phyloP scores from a whole-genome alignment of 2,888 invertebrate genomes.

The Ophion ellenae region DNA sequence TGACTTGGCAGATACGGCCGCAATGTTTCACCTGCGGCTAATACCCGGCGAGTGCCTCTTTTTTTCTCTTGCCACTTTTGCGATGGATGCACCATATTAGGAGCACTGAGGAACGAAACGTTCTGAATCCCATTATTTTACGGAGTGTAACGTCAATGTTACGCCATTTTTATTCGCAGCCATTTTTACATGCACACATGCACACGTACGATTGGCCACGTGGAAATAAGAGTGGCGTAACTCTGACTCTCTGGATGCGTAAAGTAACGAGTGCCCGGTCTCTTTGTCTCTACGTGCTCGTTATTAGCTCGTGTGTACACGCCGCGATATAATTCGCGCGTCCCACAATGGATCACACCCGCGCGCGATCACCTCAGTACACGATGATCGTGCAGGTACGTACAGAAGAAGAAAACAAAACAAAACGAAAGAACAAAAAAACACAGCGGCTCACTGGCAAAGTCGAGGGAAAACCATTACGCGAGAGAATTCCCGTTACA shows the following conservation, averaged over 20 bases:
- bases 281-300: not conserved
- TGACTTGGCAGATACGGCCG: conserved; percentile 35
- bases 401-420: conserved; percentile 23
- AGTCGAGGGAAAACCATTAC: conserved; percentile 35
- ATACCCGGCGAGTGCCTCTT: conserved; percentile 38
- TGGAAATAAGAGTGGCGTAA: conserved; percentile 15
- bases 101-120: not conserved
- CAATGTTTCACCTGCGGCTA: conserved; percentile 50
- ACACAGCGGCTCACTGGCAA: not conserved
- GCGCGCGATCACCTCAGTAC: conserved; percentile 10
- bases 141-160: not conserved
- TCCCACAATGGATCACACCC: conserved; percentile 58
- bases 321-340: conserved; percentile 51
- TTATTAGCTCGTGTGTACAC: conserved; percentile 1
- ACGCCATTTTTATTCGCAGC: conserved; percentile 6
- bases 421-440: conserved; percentile 5
- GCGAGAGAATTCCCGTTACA: conserved; percentile 48
- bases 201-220: not conserved
- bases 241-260: not conserved
- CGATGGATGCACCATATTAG: not conserved
- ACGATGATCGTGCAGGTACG: conserved; percentile 21
- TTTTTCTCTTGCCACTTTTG: conserved; percentile 41
- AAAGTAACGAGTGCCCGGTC: not conserved
- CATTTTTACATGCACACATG: not conserved
- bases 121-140: conserved; percentile 16